These are phyloP conservation scores for Acanthisitta chloris DNA, from an alignment of 2,113 vertebrate genomes.

Conservation along the genomic window DNA sequence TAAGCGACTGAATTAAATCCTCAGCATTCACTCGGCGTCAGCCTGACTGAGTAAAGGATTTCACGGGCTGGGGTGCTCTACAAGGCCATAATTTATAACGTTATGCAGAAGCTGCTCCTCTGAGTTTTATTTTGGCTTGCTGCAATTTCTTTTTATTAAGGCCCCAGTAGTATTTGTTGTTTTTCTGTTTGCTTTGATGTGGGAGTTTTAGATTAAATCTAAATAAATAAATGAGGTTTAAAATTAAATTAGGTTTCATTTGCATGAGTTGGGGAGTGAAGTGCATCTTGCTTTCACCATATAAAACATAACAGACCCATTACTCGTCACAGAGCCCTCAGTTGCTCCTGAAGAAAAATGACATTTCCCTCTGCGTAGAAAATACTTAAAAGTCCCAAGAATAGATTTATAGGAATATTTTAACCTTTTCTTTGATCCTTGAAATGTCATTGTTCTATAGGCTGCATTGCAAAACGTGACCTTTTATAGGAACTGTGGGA, in stretches of 20 bases:
- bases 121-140: slow-evolving; percentile 57
- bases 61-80: slow-evolving; percentile 54
- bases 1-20: slow-evolving; percentile 62
- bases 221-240: slow-evolving; percentile 61
- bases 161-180: slow-evolving; percentile 48
- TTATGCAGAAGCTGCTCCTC: slow-evolving; percentile 54
- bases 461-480: slow-evolving; percentile 76
- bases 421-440: slow-evolving; percentile 87
- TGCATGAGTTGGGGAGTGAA: background rate
- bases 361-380: slow-evolving; percentile 71
- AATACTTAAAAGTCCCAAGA: slow-evolving; percentile 78
- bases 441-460: slow-evolving; percentile 85
- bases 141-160: slow-evolving; percentile 68
- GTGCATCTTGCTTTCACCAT: slow-evolving; percentile 34
- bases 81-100: slow-evolving; percentile 62
- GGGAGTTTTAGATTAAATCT: slow-evolving; percentile 63
- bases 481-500: slow-evolving; percentile 74
- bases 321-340: slow-evolving; percentile 41
- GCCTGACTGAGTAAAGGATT: slow-evolving; percentile 60
- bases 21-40: slow-evolving; percentile 45
- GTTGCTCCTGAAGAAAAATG: slow-evolving; percentile 66
- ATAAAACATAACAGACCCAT: slow-evolving; percentile 21
- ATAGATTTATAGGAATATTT: slow-evolving; percentile 87
- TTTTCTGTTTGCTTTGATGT: slow-evolving; percentile 66
- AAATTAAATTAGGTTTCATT: slow-evolving; percentile 58